phyloP scores from a whole-genome alignment of 37 sponge, comb jelly and placozoan genomes.

The Halisarca cf. caerulea region DNA sequence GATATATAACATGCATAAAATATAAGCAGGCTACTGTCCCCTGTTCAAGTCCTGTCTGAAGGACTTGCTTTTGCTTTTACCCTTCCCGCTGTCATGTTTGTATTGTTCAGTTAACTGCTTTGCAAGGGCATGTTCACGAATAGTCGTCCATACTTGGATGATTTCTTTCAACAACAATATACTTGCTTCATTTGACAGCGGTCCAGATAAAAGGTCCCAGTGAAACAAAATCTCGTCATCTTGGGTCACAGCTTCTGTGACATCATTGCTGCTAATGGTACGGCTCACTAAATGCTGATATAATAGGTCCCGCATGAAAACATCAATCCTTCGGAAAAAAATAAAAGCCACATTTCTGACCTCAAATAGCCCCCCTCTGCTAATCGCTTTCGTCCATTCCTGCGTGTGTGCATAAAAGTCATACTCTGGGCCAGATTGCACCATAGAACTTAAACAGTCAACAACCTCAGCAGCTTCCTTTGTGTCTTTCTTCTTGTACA shows the following conservation, averaged over 20 bases:
- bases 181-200: conserved; percentile 1
- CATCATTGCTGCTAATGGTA: conserved; percentile 2
- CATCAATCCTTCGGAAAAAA: background rate
- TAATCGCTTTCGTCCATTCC: conserved; percentile 9
- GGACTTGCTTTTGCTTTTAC: no score
- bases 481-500: background rate
- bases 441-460: conserved; percentile 18
- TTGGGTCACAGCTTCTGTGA: background rate
- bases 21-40: no score
- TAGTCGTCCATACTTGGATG: background rate
- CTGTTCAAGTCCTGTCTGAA: no score
- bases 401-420: conserved; percentile 16
- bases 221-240: background rate
- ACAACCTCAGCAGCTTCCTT: background rate
- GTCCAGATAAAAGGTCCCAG: conserved; percentile 13
- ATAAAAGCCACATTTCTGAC: conserved; percentile 16
- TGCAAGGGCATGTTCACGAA: conserved; percentile 6
- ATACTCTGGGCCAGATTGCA: background rate
- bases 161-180: background rate
- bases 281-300: background rate
- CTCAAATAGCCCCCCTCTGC: background rate
- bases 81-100: no score
- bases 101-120: conserved; percentile 21
- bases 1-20: no score
- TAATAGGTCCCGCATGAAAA: background rate